Base-by-base conservation (phyloP, 2,888 invertebrate species). In the Drosophila vallismaia region DNA sequence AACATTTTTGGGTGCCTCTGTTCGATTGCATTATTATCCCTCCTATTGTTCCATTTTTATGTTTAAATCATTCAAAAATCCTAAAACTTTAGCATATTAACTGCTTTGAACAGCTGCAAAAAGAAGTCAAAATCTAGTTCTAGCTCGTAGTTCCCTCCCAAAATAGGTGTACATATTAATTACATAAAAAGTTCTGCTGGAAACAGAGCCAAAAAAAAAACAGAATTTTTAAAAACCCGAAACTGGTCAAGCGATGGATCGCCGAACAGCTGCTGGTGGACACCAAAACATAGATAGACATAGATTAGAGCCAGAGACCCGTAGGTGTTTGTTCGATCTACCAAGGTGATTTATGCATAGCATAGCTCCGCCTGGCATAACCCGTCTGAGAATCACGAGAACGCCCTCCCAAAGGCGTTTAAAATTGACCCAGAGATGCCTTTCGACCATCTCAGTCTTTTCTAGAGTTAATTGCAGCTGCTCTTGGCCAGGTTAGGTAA, bases 381-480 rank as follows among this genome's bases (percentile, higher is more conserved):
- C 60, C 69, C 68, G 51, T 46, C 46, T 49, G 26, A 50, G 36
- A 50, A 12, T 12, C 29, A 12, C 28, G 19, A 31, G 52, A 14
- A 52, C 64, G 64, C 64, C 64, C 54, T 54, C 67, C 55, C 31
- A 10, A 42, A 62, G 55, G 69, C 71, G 71, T 64, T 45, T 44
- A 56, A 71, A 71, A 71, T 71, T 57, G 71, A 63, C 71, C 71
- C 71, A 59, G 51, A 55, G 54, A 67, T 64, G 50, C 69, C 68
- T 68, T 68, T 53, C 44, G 46, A 52, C 50, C 54, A 66, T 57
- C 51, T 42, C 40, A 36, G 50, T 48, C 19, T 19, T 70, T 71
- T 68, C 68, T 71, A 69, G 56, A 70, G 64, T 75, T 81, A 76
- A 84, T 84, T 79, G 77, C 85, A 77, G 82, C 79, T 76, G 79